Conservation (phyloP, 1,140 invertebrate species). For the Atta texana region DNA sequence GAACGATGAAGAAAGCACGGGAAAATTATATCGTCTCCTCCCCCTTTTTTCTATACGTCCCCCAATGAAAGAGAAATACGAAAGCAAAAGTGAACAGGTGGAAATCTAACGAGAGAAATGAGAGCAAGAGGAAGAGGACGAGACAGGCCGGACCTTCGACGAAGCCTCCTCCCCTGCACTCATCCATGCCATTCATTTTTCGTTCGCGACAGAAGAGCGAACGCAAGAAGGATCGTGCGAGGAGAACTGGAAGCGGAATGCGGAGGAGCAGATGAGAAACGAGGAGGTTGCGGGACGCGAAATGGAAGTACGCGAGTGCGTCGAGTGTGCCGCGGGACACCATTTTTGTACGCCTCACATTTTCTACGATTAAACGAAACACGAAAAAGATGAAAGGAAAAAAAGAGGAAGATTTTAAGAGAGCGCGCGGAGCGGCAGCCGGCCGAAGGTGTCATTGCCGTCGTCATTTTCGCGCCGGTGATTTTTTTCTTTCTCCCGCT, state of each 20-base stretch:
- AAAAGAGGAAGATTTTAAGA: slow-evolving; percentile 22
- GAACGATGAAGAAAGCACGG: slow-evolving; percentile 12
- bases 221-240: background rate
- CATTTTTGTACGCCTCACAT: slow-evolving; percentile 79
- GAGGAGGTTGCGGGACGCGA: slow-evolving; percentile 26
- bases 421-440: slow-evolving; percentile 30
- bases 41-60: slow-evolving; percentile 39
- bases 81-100: background rate
- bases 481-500: slow-evolving; percentile 28
- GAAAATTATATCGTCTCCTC: slow-evolving; percentile 28
- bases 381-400: background rate
- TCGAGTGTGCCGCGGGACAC: slow-evolving; percentile 65
- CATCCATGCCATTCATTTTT: slow-evolving; percentile 37
- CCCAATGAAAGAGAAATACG: background rate
- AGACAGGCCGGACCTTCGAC: slow-evolving; percentile 19
- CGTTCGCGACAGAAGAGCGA: background rate
- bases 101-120: background rate
- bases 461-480: slow-evolving; percentile 29
- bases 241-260: background rate
- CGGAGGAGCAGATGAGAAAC: background rate
- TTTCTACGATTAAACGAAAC: slow-evolving; percentile 76
- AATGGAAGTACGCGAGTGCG: slow-evolving; percentile 45
- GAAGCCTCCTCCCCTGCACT: slow-evolving; percentile 44
- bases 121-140: slow-evolving; percentile 2
- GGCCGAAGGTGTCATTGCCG: background rate